Base-by-base conservation (phyloP, 1,140 invertebrate genomes). In the Pogonomyrmex californicus region DNA sequence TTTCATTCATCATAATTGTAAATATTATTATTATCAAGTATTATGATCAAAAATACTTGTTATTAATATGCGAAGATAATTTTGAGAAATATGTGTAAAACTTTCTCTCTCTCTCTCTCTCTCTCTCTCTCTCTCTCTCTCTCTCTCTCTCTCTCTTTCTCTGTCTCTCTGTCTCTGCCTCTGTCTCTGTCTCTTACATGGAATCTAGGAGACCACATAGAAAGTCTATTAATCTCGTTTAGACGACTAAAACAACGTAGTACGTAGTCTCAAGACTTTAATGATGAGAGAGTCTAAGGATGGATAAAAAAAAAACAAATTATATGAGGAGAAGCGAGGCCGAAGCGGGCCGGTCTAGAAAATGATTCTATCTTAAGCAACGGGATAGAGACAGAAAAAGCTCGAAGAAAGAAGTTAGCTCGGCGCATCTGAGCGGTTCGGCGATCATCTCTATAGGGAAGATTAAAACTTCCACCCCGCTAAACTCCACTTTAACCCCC, bases 391-490 rank as follows among this genome's bases (percentile, higher is more conserved):
- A 76, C 56, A 77, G 51, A 90, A 87, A 81, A 70, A 89, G 85
- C 75, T 68, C 56, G 58, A 90, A 85, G 82, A 70, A 58, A 66
- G 60, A 51, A 87, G 73, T 85, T 85, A 47, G 65, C 68, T 58
- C 23, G n/a, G 44, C 30, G 60, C 49, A 47, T 88, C 75, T 85
- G 81, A 62, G 81, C 82, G 75, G 87, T 91, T 89, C 85, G 82
- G 85, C 79, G 91, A 92, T 90, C 87, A 92, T 89, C 90, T 85
- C 83, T 38, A 23, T 23, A 60, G 62, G 54, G 58, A 91, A 93
- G 82, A 90, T 92, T 92, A 92, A 92, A 92, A 93, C 82, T 91
- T 92, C 73, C 81, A 75, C 62, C 76, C 65, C 56, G 33, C 83
- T 91, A 89, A 92, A 91, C 77, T 91, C 60, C 65, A 71, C 66